Evolutionary conservation across 1,140 invertebrate species (phyloP).

Genomic region (Ostrea edulis): DNA sequence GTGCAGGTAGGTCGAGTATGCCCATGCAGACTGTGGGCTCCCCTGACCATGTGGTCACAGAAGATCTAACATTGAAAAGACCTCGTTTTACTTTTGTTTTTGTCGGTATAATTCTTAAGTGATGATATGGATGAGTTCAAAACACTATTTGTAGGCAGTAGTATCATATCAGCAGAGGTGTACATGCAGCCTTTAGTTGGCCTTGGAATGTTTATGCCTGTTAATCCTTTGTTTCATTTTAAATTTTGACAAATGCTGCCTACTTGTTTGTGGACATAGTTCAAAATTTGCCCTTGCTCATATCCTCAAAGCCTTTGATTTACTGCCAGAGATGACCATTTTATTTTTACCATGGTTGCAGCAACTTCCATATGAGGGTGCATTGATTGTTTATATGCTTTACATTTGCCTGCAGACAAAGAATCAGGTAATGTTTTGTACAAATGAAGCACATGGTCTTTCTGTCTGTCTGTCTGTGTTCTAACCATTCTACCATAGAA

Average conservation of each 20-base stretch:
- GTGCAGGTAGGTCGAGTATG: slow-evolving; percentile 84
- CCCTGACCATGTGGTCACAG: neutral
- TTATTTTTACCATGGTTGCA: too few species aligned
- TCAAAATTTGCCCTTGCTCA: neutral
- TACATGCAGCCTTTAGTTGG: neutral
- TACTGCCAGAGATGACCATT: neutral
- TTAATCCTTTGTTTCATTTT: neutral
- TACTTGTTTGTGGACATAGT: neutral
- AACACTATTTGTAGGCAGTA: neutral
- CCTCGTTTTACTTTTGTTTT: neutral
- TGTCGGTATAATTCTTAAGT: neutral
- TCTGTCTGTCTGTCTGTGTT: slow-evolving; percentile 32
- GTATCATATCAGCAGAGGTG: neutral
- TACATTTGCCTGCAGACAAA: slow-evolving; percentile 38
- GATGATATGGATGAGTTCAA: neutral
- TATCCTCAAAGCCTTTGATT: neutral
- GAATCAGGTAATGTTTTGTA: slow-evolving; percentile 28
- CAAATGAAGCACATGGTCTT: neutral
- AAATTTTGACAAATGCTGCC: neutral
- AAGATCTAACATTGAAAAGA: neutral
- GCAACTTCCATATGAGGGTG: neutral
- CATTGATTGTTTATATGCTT: neutral
- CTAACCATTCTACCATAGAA: neutral
- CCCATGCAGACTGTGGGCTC: neutral
- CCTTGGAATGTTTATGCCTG: neutral